These are phyloP conservation scores for Aphelocoma coerulescens DNA, from an alignment of 2,113 vertebrate species.

Conservation along the genomic window DNA sequence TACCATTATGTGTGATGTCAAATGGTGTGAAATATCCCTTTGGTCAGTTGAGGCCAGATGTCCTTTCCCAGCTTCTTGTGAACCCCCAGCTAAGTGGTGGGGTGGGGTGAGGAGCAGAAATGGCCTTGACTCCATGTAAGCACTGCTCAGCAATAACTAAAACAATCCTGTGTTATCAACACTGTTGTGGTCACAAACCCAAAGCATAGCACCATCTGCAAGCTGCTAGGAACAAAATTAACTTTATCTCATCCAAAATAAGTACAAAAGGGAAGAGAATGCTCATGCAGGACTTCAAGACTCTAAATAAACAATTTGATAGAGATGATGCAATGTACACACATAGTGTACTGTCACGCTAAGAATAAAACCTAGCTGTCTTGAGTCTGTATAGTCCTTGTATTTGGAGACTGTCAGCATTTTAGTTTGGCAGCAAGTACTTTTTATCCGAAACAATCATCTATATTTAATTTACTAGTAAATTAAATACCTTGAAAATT, in stretches of 20 bases:
- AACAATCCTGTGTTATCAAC: neutral
- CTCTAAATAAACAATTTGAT: neutral
- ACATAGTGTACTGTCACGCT: neutral
- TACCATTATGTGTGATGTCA: neutral
- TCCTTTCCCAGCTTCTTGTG: neutral
- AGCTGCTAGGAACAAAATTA: neutral
- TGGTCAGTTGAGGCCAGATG: neutral
- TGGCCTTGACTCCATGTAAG: neutral
- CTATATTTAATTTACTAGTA: neutral
- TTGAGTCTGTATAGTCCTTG: neutral
- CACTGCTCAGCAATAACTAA: neutral
- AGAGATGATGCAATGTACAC: neutral
- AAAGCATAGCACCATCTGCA: neutral
- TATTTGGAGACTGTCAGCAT: neutral
- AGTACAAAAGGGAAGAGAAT: neutral
- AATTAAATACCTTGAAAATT: neutral
- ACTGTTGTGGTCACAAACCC: neutral
- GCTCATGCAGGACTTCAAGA: neutral
- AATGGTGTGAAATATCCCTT: neutral
- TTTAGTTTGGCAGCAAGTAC: neutral
- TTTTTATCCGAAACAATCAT: neutral
- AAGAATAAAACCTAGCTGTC: neutral
- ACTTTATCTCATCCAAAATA: neutral
- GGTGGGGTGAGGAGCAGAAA: neutral
- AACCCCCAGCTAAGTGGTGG: rapidly evolving